Conservation (phyloP, 2,113 vertebrate species). For the Morone saxatilis region DNA sequence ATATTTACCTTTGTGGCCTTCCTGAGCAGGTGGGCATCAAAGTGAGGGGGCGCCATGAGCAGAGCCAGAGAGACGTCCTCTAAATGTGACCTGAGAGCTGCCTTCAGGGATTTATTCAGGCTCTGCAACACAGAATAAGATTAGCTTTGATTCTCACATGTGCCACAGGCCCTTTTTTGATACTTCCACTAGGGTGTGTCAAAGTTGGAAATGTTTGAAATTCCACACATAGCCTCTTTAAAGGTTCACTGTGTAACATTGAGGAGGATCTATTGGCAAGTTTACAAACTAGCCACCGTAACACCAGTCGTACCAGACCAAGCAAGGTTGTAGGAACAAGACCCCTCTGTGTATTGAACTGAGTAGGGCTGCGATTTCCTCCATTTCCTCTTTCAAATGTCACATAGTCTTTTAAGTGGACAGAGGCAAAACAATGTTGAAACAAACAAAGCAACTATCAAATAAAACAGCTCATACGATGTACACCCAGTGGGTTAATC, state of each 20-base stretch:
- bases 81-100: constrained; percentile 85
- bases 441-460: no score
- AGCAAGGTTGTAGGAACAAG: no score
- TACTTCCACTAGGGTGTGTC: no score
- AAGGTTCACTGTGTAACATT: neutral
- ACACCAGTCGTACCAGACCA: neutral
- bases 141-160: neutral
- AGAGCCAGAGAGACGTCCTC: constrained; percentile 89
- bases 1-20: constrained; percentile 76
- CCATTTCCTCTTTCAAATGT: no score
- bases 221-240: neutral
- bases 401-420: no score
- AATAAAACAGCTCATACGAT: no score
- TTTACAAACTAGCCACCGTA: neutral
- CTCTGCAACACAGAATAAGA: constrained; percentile 74
- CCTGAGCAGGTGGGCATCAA: constrained; percentile 89
- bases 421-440: no score
- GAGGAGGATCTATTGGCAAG: no score
- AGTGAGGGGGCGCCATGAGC: constrained; percentile 89
- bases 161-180: neutral
- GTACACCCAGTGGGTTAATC: no score
- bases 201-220: neutral
- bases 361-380: no score
- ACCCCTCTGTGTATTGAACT: no score
- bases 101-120: constrained; percentile 86